phyloP scores from a whole-genome alignment of 1,140 invertebrate species.

The Solenopsis invicta region DNA sequence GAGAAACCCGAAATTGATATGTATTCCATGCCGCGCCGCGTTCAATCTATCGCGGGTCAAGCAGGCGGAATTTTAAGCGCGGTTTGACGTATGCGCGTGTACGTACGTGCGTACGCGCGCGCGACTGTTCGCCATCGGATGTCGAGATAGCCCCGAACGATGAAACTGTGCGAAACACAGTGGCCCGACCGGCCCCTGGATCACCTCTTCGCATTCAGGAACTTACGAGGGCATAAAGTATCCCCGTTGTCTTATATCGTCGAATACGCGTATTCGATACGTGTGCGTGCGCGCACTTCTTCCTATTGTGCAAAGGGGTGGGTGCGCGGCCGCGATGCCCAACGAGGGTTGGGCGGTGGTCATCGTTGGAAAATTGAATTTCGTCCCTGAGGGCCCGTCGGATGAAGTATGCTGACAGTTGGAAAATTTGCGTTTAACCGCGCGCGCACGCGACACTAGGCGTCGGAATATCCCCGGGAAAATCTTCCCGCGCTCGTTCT shows the following conservation, averaged over 20 bases:
- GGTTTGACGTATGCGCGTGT: constrained; percentile 61
- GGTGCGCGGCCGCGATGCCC: constrained; percentile 56
- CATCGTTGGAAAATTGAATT: constrained; percentile 87
- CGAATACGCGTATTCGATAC: constrained; percentile 46
- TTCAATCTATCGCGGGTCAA: constrained; percentile 87
- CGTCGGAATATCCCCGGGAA: constrained; percentile 30
- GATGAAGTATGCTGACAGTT: constrained; percentile 85
- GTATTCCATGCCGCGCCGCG: constrained; percentile 84
- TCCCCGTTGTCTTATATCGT: constrained; percentile 74
- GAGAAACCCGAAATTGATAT: constrained; percentile 85
- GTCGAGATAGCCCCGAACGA: constrained; percentile 40
- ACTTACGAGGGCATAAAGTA: constrained; percentile 86
- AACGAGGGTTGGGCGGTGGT: constrained; percentile 82
- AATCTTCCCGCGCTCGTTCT: constrained; percentile 50
- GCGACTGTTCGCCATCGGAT: not conserved
- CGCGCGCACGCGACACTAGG: constrained; percentile 59
- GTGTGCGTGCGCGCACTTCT: constrained; percentile 24
- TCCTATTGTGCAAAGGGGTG: constrained; percentile 24
- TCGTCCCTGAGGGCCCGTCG: constrained; percentile 83
- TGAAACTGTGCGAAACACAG: constrained; percentile 34
- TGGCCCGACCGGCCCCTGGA: constrained; percentile 34
- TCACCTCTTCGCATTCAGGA: constrained; percentile 75
- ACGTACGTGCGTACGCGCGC: not conserved
- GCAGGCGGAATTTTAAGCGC: constrained; percentile 87
- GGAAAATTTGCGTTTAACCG: constrained; percentile 80